Evolutionary conservation across 2,113 vertebrate species (phyloP), one percentile per base, ranked within the genome.

Genomic region (Clarias batrachus): DNA sequence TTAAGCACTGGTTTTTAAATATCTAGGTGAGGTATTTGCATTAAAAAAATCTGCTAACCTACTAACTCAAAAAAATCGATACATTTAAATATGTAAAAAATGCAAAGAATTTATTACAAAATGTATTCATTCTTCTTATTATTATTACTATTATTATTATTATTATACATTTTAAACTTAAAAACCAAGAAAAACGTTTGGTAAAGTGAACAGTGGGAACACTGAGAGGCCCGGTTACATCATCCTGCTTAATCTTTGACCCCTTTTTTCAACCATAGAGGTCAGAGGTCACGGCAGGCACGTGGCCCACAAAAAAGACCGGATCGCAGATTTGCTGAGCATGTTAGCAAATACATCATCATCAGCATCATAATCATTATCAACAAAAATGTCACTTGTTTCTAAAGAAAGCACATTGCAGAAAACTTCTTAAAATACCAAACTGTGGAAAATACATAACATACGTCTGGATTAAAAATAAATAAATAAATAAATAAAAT

Each of bases 281-380:
- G 86, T 88, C 86, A 88, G 52, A 62, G 86, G 87, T 91, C 73
- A 91, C 25, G 63, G 23, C 86, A 86, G 86, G 65, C 86, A 78
- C 41, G 78, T 54, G 63, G 77, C 21, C 70, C 21, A 56, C n/a
- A 56, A 54, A n/a, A 54, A 54, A 74, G 33, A 52, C 56, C 56
- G 27, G 23, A 30, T 25, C 30, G 6, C 17, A 30, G 56, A 48
- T 62, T 73, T 59, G 16, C 70, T n/a, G 19, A 33, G 48, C 17
- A 52, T 68, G 37, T 70, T 4, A 66, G 30, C 30, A 68, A 30
- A 68, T 27, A 17, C 60, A 12, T 13, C 79, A 41, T 4, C 23
- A 63, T 2, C 4, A 52, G 17, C 33, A 82, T 60, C 3, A 1
- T 21, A 4, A 33, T 3, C 68, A 37, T 3, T 33, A 48, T 0